Base-by-base conservation (phyloP, 2,797 vertebrate genomes). In the Sebastes kiyomatsui region DNA sequence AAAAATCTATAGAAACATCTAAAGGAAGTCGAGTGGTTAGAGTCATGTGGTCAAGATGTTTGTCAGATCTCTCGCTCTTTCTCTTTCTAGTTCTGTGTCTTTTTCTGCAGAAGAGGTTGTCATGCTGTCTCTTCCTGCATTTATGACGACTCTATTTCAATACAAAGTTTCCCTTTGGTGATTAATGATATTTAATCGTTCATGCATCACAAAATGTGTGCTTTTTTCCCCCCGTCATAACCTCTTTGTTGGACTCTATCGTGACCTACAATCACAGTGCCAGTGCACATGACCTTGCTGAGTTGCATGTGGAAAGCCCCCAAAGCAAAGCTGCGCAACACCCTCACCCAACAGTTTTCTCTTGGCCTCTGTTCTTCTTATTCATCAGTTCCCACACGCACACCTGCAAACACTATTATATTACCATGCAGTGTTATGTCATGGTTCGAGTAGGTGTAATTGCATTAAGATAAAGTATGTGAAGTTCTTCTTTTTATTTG, bases 301-400 rank as follows among this genome's bases (percentile, higher is more conserved):
- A 90, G 91, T 84, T 87, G 90, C 81, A 83, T 84, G 77, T 88
- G 95, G 95, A 96, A 96, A 96, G 87, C 95, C 95, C 96, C 95
- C 77, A 81, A 67, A 80, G 81, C 62, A 85, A 82, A 88, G 79
- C 84, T 79, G 32, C 76, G 83, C 73, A 81, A 71, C 79, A 81
- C 80, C 72, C 79, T 87, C 78, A 78, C 75, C 77, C 72, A 85
- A 33, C 66, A 67, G 42, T 80, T 80, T 78, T 92, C 42, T 89
- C 77, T 78, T 35, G 68, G 75, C 76, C 76, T 87, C 66, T 77
- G 46, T 79, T 81, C 28, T 81, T 81, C 61, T 80, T 80, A 56
- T 82, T 73, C 69, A 64, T 72, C 55, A 65, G 20, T 59, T 20
- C 12, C 61, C 42, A 56, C 35, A 30, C 33, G 49, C 23, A 25